Percentiles rank a stretch among this genome's conserved stretches.
These are phyloP conservation scores for Caenorhabditis sp. DNA, from an alignment of 2,888 invertebrate species.

Conservation along the genomic window DNA sequence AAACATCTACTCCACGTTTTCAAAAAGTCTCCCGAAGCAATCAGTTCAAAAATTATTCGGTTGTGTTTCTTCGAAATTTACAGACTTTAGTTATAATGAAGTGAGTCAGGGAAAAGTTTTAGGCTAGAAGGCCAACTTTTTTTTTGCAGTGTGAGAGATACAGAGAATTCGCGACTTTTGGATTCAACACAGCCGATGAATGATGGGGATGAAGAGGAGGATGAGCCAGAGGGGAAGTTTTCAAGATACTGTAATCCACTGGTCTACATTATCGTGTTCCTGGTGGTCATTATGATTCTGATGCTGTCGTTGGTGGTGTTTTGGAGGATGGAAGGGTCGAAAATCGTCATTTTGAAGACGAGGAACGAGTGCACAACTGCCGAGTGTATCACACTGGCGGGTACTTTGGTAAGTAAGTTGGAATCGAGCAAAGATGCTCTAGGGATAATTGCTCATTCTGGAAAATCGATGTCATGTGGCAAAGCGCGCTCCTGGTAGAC, in stretches of 20 bases:
- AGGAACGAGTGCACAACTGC: background rate
- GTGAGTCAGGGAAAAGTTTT: conserved; percentile 12
- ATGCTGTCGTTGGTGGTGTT: conserved; percentile 5
- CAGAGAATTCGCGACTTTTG: conserved; percentile 38
- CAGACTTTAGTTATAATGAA: conserved; percentile 54
- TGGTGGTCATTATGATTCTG: background rate
- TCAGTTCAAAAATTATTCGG: background rate
- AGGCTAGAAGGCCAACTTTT: background rate
- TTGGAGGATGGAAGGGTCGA: background rate
- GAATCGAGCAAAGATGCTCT: background rate
- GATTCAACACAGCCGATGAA: background rate
- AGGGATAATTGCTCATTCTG: too few species aligned
- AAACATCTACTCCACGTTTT: background rate
- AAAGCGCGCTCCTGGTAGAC: background rate
- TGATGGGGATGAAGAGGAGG: background rate
- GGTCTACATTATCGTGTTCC: conserved; percentile 12
- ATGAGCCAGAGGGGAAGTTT: background rate
- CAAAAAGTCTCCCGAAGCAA: too few species aligned
- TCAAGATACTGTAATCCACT: conserved; percentile 34
- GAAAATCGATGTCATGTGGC: background rate
- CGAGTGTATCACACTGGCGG: conserved; percentile 22
- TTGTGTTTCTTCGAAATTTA: conserved; percentile 13
- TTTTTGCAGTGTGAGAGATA: conserved; percentile 36
- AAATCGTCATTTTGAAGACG: background rate
- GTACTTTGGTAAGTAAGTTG: conserved; percentile 22